phyloP scores from a whole-genome alignment of 2,888 invertebrate genomes.

The Sussaba pulchella region DNA sequence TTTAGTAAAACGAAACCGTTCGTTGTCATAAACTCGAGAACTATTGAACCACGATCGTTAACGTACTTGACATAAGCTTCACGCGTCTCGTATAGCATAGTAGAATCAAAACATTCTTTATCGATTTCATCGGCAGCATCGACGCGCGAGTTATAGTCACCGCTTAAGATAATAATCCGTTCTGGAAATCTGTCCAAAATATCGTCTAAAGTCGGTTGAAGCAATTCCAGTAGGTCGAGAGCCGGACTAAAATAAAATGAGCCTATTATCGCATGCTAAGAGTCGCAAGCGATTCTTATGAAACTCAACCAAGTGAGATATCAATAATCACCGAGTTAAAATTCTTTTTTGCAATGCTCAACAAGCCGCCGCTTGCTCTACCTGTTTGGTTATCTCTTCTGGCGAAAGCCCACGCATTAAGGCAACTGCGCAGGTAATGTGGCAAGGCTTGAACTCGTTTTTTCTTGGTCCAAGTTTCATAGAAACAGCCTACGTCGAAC shows the following conservation, averaged over 20 bases:
- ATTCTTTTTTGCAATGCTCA: conserved; percentile 1
- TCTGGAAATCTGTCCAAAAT: conserved; percentile 20
- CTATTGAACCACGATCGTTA: not conserved
- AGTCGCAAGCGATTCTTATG: not conserved
- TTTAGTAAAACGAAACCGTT: conserved; percentile 18
- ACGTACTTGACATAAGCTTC: conserved; percentile 8
- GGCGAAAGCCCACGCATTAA: not conserved
- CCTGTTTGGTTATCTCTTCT: conserved; percentile 14
- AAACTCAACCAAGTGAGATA: conserved; percentile 31
- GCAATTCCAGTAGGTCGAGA: conserved; percentile 3
- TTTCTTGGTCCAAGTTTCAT: conserved; percentile 11
- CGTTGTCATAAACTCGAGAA: conserved; percentile 15
- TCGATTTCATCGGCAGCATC: not conserved
- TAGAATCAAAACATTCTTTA: conserved; percentile 9
- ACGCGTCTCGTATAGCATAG: conserved; percentile 17
- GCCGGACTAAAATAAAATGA: conserved; percentile 33
- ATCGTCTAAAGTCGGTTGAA: conserved; percentile 47
- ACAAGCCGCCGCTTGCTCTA: conserved; percentile 32
- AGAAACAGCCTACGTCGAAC: conserved; percentile 16
- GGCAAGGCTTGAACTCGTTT: not conserved
- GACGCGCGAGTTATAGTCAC: conserved; percentile 23
- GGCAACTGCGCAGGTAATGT: not conserved
- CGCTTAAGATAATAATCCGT: not conserved
- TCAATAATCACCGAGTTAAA: conserved; percentile 4
- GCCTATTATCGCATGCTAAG: conserved; percentile 25